Evolutionary conservation across 2,797 vertebrate species (phyloP), one percentile per base, ranked within the genome.

Genomic region (Cyprinodon diabolis): DNA sequence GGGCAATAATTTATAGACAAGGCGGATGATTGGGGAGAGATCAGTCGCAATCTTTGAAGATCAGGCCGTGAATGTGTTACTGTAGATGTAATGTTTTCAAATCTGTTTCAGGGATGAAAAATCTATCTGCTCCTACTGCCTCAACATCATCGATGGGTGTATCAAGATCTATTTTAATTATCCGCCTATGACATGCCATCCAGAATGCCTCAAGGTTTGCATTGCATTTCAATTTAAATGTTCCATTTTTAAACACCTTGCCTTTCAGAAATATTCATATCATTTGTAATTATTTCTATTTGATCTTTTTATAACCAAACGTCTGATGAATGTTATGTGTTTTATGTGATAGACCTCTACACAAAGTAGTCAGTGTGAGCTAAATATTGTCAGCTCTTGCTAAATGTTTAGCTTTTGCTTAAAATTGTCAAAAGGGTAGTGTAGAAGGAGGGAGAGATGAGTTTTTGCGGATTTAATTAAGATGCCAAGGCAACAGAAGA

Each of bases 181-280:
- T 49, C 92, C 92, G 65, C 47, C 19, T 0, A 6, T 89, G 37
- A 71, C 1, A 67, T 91, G 80, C 81, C 94, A 95, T 62, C 58
- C 81, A 0, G 86, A 90, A 0, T 94, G 94, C 77, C 81, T 94
- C 0, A 90, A 91, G 92, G 94, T 94, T 82, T 71, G 84, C 75
- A 57, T 67, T 21, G 60, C 58, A 5, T 19, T 66, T 13, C 51
- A 58, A 70, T 4, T 75, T 6, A 30, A 30, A 30, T 30, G 30
- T 30, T 30, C 67, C 3, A 14, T 35, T 73, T 65, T 52, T 3
- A 65, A 51, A 48, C 19, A 51, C 56, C 7, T 3, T 56, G n/a
- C n/a, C 55, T 56, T 23, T n/a, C 11, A 3, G 15, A 45, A 25
- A 6, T 23, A 47, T 66, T 66, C 21, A 14, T 23, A 47, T n/a